These are phyloP conservation scores for Trichonephila clavipes DNA, from an alignment of 1,140 invertebrate genomes.

Conservation along the genomic window DNA sequence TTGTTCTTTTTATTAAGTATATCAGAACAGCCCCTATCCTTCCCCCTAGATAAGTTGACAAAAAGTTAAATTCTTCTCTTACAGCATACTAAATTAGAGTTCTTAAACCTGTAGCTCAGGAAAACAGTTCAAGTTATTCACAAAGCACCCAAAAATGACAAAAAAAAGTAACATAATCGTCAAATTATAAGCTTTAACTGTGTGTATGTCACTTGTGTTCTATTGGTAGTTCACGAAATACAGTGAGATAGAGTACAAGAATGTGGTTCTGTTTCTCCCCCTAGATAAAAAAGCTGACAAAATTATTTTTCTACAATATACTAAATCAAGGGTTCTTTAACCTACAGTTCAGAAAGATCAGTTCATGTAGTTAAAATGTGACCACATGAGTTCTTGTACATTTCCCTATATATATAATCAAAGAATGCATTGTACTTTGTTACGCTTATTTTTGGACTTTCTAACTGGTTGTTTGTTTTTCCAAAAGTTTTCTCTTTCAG, in stretches of 20 bases:
- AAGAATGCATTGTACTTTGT: no score
- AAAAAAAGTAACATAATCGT: neutral
- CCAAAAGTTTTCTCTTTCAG: no score
- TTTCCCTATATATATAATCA: no score
- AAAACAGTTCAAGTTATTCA: neutral
- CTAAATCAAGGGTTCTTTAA: no score
- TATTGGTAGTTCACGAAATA: neutral
- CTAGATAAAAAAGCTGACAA: neutral
- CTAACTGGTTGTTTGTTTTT: no score
- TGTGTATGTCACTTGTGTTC: neutral
- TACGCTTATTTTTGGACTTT: no score
- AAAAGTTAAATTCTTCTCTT: neutral
- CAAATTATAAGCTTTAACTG: neutral
- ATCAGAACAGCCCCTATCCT: neutral
- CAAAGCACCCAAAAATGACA: neutral
- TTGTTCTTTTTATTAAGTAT: constrained; percentile 6
- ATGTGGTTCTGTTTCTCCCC: neutral
- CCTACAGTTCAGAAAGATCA: no score
- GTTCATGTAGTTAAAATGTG: no score
- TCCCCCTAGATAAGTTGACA: neutral
- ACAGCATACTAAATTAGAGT: neutral
- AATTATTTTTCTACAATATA: neutral
- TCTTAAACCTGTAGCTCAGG: neutral
- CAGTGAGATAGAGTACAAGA: no score
- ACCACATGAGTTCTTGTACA: no score